A percentile compares a stretch with the other conserved stretches of the same genome.
phyloP scores from a whole-genome alignment of 2,113 vertebrate species.

The Acinonyx jubatus region DNA sequence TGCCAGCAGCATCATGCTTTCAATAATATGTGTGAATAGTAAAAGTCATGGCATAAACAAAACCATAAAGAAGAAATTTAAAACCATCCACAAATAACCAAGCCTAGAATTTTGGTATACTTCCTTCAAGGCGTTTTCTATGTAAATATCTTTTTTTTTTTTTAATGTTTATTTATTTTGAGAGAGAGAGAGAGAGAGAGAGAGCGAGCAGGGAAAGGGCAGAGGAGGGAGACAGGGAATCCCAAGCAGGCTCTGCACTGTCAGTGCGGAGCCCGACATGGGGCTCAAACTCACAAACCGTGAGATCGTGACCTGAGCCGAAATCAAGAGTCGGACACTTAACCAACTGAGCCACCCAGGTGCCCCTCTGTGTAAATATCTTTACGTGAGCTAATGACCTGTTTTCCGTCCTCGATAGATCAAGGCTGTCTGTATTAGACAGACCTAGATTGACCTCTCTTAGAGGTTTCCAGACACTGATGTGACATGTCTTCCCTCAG shows the following conservation, averaged over 20 bases:
- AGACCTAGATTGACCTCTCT: background rate
- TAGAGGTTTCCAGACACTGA: background rate
- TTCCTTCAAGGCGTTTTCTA: background rate
- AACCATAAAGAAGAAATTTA: background rate
- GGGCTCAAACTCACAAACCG: no score
- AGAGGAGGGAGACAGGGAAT: no score
- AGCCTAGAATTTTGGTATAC: background rate
- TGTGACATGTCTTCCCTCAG: background rate
- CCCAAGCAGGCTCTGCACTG: no score
- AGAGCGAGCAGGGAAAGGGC: no score
- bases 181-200: no score
- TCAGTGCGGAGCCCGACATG: fast-evolving
- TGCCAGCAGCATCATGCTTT: background rate
- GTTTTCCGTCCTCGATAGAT: background rate
- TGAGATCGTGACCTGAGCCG: no score
- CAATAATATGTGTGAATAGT: background rate
- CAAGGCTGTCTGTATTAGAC: background rate
- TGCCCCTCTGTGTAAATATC: background rate
- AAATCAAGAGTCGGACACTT: no score
- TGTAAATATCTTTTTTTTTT: background rate
- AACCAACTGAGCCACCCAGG: no score
- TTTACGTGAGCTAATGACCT: background rate
- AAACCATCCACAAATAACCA: background rate
- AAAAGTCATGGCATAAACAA: background rate
- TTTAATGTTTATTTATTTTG: no score